Evolutionary conservation across 2,888 invertebrate species (phyloP).

Genomic region (Ganaspis brasiliensis): DNA sequence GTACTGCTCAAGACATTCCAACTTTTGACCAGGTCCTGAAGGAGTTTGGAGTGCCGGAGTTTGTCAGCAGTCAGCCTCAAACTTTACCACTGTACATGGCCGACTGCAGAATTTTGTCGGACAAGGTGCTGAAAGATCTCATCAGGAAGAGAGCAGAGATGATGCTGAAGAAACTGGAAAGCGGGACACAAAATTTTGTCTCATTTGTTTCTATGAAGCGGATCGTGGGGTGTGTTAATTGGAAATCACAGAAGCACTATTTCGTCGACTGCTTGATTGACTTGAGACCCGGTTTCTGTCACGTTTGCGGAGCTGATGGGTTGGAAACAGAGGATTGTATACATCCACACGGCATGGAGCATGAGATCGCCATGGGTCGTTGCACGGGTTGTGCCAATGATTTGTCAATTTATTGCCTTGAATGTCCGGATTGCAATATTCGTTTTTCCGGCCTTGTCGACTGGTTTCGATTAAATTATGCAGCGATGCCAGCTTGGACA

Average conservation of each 20-base stretch:
- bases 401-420: conserved; percentile 42
- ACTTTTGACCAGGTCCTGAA: too few species aligned
- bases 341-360: neutral
- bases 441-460: conserved; percentile 49
- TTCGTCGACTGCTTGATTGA: too few species aligned
- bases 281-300: neutral
- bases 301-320: neutral
- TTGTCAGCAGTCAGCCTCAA: neutral
- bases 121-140: neutral
- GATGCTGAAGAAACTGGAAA: neutral
- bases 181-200: neutral
- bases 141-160: neutral
- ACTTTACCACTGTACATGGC: neutral
- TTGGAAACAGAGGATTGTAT: neutral
- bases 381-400: neutral
- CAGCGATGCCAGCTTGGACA: conserved; percentile 46
- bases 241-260: neutral
- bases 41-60: neutral
- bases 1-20: too few species aligned
- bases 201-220: neutral
- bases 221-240: neutral
- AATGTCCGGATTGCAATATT: conserved; percentile 55
- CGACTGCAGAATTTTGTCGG: neutral
- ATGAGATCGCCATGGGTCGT: neutral
- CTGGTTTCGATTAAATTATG: conserved; percentile 54